Percentiles rank a stretch among this genome's conserved stretches.
phyloP scores from a whole-genome alignment of 2,797 vertebrate genomes.

The Myotis pilosus region DNA sequence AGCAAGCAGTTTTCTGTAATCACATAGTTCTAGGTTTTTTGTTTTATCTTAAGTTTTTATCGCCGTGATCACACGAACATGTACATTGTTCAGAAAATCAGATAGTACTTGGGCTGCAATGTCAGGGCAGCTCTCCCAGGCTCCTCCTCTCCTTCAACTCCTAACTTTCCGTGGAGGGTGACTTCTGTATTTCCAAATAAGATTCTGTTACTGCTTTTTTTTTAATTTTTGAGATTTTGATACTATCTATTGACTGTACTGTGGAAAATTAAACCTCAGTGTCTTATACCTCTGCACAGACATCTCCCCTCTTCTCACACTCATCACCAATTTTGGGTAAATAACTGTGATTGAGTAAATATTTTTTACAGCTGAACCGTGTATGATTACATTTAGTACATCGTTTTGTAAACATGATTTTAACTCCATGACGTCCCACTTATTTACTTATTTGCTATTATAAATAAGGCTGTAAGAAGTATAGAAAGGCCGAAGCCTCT shows the following conservation, averaged over 20 bases:
- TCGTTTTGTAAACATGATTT: slow-evolving; percentile 49
- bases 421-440: slow-evolving; percentile 19
- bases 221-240: background rate
- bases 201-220: background rate
- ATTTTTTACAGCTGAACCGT: slow-evolving; percentile 24
- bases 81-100: background rate
- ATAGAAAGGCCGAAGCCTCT: background rate
- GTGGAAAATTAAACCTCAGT: background rate
- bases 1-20: slow-evolving; percentile 30
- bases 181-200: slow-evolving; percentile 4
- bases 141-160: background rate
- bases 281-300: background rate
- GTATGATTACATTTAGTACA: background rate
- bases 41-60: background rate
- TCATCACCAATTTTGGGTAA: slow-evolving; percentile 25
- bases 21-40: background rate
- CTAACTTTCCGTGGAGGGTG: background rate
- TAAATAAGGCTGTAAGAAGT: background rate
- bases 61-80: background rate
- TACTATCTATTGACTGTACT: background rate
- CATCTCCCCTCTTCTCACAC: background rate
- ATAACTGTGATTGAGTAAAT: background rate
- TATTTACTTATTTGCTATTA: background rate
- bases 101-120: background rate
- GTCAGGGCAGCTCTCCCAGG: background rate